Evolutionary conservation across 2,888 invertebrate genomes (phyloP).

Genomic region (Rhaphigaster nebulosa): DNA sequence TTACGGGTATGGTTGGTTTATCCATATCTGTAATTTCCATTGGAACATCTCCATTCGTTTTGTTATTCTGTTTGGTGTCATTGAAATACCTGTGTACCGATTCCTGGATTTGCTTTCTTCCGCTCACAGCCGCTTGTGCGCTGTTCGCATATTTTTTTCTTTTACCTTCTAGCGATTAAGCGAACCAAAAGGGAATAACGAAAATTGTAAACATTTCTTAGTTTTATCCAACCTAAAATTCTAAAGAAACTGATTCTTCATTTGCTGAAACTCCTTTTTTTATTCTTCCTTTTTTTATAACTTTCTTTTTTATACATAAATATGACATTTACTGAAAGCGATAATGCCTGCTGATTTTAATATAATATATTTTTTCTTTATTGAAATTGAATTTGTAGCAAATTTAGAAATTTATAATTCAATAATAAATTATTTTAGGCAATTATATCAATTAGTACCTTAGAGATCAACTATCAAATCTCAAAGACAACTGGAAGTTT

Average conservation of each 20-base stretch:
- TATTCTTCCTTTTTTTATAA: too few relatives aligned
- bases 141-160: not conserved
- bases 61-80: not conserved
- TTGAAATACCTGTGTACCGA: not conserved
- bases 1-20: not conserved
- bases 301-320: too few relatives aligned
- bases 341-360: too few relatives aligned
- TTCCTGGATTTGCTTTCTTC: not conserved
- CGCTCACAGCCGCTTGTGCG: not conserved
- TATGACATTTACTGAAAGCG: too few relatives aligned
- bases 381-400: too few relatives aligned
- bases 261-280: not conserved
- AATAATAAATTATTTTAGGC: too few relatives aligned
- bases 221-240: not conserved
- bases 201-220: not conserved
- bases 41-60: not conserved
- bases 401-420: too few relatives aligned
- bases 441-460: too few relatives aligned
- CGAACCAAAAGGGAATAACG: not conserved
- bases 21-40: not conserved
- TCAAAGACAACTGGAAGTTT: too few relatives aligned
- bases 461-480: too few relatives aligned
- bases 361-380: too few relatives aligned
- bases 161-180: not conserved
- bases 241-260: not conserved